A percentile compares a stretch with the other conserved stretches of the same genome.
Evolutionary conservation across 2,797 vertebrate genomes (phyloP).

Genomic region (Crocodylus rhombifer): DNA sequence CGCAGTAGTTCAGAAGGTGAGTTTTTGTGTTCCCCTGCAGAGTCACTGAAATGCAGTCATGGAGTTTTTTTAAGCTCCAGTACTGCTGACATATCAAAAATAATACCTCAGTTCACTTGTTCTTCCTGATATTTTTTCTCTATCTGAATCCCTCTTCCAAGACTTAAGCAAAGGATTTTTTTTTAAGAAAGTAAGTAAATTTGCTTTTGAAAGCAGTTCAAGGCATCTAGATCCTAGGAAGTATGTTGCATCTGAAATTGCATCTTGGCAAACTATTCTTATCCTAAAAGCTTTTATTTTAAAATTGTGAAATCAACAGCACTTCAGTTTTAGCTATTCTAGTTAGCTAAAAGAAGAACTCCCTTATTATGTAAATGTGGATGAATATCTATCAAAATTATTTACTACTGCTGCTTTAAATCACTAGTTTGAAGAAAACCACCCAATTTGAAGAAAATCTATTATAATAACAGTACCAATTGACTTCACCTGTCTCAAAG

Average conservation of each 20-base stretch:
- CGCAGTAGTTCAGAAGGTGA: background rate
- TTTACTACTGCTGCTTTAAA: background rate
- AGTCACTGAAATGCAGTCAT: background rate
- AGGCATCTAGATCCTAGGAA: background rate
- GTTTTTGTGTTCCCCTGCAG: background rate
- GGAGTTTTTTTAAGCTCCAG: background rate
- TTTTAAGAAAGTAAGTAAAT: background rate
- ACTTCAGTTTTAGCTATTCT: background rate
- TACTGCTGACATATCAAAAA: background rate
- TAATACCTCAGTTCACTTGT: background rate
- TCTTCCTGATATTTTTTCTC: background rate
- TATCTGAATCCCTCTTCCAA: background rate
- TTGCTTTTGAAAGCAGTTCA: background rate
- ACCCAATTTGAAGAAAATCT: background rate
- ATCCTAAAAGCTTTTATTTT: background rate
- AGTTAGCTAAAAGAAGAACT: background rate
- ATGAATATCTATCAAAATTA: background rate
- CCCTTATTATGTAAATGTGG: background rate
- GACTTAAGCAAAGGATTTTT: background rate
- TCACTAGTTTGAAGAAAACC: background rate
- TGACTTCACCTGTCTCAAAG: too few relatives aligned
- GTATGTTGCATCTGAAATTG: background rate
- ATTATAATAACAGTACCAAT: background rate
- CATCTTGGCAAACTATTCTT: background rate
- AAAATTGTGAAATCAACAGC: background rate